These are phyloP conservation scores for Spodoptera exigua DNA, from an alignment of 2,888 invertebrate genomes.

Conservation along the genomic window DNA sequence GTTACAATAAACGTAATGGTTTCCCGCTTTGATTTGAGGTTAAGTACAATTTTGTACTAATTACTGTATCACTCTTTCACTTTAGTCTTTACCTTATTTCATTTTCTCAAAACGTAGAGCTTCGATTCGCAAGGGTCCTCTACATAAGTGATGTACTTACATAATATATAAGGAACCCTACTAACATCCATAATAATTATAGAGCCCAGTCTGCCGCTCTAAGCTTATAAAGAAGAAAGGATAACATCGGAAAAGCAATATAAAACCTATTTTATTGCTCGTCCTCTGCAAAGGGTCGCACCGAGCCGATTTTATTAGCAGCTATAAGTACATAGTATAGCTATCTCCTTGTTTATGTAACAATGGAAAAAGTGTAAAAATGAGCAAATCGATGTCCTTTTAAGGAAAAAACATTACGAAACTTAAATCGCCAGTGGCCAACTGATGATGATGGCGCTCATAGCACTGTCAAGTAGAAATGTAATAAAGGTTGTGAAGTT, in stretches of 20 bases:
- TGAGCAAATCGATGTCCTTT: too few relatives aligned
- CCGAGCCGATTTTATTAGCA: constrained; percentile 18
- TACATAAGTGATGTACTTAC: neutral
- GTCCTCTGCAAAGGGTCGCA: constrained; percentile 4
- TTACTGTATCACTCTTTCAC: too few relatives aligned
- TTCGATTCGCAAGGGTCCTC: too few relatives aligned
- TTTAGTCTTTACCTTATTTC: too few relatives aligned
- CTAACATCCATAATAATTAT: constrained; percentile 1
- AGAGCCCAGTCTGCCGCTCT: neutral
- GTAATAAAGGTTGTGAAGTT: constrained; percentile 3
- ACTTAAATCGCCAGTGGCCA: neutral
- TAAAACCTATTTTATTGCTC: constrained; percentile 13
- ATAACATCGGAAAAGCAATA: constrained; percentile 15
- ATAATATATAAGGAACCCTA: neutral
- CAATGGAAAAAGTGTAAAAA: too few relatives aligned
- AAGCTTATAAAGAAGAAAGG: constrained; percentile 14
- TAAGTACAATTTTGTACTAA: too few relatives aligned
- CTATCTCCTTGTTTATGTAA: too few relatives aligned
- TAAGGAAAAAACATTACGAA: neutral
- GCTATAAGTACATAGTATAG: too few relatives aligned
- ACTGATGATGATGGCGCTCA: too few relatives aligned
- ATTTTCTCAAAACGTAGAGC: too few relatives aligned
- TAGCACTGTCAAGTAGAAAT: neutral
- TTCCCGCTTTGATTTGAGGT: too few relatives aligned
- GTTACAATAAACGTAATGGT: too few relatives aligned